Base-by-base conservation (phyloP, 2,113 vertebrate genomes). In the Galeopterus variegatus region DNA sequence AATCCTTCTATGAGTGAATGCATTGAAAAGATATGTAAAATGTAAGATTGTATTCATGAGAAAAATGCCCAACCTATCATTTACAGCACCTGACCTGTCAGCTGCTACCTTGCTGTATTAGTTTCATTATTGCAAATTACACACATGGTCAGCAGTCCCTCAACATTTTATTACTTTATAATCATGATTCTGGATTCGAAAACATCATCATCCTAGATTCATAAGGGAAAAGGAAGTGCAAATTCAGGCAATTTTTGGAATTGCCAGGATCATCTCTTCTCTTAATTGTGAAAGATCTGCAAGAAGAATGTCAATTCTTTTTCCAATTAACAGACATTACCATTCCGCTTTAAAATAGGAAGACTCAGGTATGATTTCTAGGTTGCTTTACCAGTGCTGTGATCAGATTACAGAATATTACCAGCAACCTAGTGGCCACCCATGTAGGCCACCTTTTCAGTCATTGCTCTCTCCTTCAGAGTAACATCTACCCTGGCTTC, bases 241-340 rank as follows among this genome's bases (percentile, higher is more conserved):
- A 81, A 76, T 82, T 85, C 67, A 93, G 4, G 15, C 33, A 50
- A 52, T 84, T 72, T 45, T 95, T 73, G 6, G 41, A 88, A 83
- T 90, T 84, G 56, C 81, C 97, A 60, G 98, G 91, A 95, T 96
- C 33, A 88, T 75, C 67, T 97, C 56, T 77, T 93, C 45, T 94
- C 48, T 97, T 92, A 87, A 50, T 77, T 95, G 23, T 95, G 36
- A 94, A 88, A 94, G 14, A 52, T 24, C 23, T 90, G 26, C 9
- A 87, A 70, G 73, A 73, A 89, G 9, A 92, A 83, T 90, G 15
- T 80, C 79, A 98, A 50, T 72, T 93, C 14, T 86, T 0, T 88
- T 76, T 62, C 0, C 56, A 13, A 14, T 90, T 48, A 90, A 60
- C 9, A 93, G 60, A 95, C 79, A 65, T 97, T 87, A 96, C 6